Evolutionary conservation across 1,140 invertebrate species (phyloP).

Genomic region (Telenomus remus): DNA sequence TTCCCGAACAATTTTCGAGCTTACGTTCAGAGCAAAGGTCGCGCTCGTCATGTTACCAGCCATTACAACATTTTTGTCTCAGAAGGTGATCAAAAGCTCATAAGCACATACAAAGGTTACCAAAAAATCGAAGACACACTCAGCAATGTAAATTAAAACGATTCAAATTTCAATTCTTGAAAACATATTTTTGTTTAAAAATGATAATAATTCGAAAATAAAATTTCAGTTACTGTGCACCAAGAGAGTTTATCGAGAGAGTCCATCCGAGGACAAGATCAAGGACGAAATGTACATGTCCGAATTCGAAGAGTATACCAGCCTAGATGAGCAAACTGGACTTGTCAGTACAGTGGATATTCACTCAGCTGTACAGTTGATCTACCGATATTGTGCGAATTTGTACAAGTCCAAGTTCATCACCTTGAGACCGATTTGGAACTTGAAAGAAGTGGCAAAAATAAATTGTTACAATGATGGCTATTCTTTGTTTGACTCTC

Average conservation of each 20-base stretch:
- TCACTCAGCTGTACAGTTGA: constrained; percentile 8
- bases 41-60: constrained; percentile 3
- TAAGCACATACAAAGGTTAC: neutral
- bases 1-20: constrained; percentile 3
- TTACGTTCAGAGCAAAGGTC: constrained; percentile 16
- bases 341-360: constrained; percentile 1
- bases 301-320: neutral
- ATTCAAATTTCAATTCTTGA: no score
- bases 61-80: constrained; percentile 1
- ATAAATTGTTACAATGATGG: neutral
- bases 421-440: constrained; percentile 22
- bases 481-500: neutral
- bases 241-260: neutral
- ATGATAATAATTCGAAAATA: neutral
- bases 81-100: neutral
- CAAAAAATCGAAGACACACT: neutral
- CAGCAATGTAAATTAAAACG: neutral
- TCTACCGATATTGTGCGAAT: constrained; percentile 18
- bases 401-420: constrained; percentile 27
- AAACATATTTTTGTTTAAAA: no score
- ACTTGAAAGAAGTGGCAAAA: neutral
- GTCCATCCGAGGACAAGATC: neutral
- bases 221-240: neutral
- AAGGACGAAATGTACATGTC: constrained; percentile 2
- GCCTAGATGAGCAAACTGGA: constrained; percentile 10